Evolutionary conservation across 2,797 vertebrate species (phyloP).

Genomic region (Basileuterus tristriatus): DNA sequence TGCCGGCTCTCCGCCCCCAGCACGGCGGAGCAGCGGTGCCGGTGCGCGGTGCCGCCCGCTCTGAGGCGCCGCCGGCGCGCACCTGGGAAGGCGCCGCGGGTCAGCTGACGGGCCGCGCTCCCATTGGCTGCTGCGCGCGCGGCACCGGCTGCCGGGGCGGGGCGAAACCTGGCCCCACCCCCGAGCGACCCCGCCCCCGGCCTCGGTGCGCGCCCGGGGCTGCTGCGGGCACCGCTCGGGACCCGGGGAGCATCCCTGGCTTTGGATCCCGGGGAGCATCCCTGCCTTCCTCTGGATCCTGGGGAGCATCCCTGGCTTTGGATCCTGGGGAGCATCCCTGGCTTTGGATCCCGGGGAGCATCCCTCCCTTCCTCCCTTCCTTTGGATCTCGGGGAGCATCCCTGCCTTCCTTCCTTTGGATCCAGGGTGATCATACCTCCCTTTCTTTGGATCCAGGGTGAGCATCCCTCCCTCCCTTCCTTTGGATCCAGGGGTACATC

Average conservation of each 20-base stretch:
- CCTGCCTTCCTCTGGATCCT: too few species aligned
- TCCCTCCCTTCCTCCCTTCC: too few species aligned
- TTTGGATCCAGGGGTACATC: too few species aligned
- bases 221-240: not conserved
- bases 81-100: constrained; percentile 77
- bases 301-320: too few species aligned
- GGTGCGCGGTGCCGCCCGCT: constrained; percentile 61
- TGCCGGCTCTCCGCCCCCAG: not conserved
- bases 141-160: not conserved
- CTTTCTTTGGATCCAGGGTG: too few species aligned
- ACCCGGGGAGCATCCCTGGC: not conserved
- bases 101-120: constrained; percentile 73
- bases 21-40: not conserved
- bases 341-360: too few species aligned
- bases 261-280: too few species aligned
- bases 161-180: fast-evolving
- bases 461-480: too few species aligned
- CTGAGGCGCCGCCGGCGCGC: constrained; percentile 74
- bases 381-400: too few species aligned
- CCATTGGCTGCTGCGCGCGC: constrained; percentile 66
- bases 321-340: too few species aligned
- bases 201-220: not conserved
- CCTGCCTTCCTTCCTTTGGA: too few species aligned
- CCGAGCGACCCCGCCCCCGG: not conserved
- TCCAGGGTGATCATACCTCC: too few species aligned